Conservation (phyloP, 2,797 vertebrate genomes). For the Anableps anableps region DNA sequence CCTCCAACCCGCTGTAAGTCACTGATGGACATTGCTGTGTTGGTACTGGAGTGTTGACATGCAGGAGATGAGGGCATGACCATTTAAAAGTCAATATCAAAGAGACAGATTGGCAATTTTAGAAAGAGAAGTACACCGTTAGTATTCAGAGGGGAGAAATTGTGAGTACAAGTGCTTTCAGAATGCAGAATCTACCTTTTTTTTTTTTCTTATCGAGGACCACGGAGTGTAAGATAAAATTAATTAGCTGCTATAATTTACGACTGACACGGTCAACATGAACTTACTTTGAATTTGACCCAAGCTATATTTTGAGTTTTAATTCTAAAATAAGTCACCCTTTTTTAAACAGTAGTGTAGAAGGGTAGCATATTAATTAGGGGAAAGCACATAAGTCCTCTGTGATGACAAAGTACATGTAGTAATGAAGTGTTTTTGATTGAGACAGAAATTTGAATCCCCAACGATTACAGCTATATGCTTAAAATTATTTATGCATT, state of each 20-base stretch:
- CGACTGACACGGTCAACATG: constrained; percentile 37
- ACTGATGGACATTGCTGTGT: constrained; percentile 47
- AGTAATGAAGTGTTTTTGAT: constrained; percentile 4
- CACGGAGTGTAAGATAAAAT: constrained; percentile 24
- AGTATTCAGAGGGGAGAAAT: constrained; percentile 38
- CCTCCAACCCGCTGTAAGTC: constrained; percentile 16
- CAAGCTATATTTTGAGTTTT: constrained; percentile 27
- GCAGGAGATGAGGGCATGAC: constrained; percentile 28
- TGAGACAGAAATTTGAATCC: background rate
- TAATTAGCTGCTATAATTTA: constrained; percentile 42
- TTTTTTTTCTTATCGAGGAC: background rate
- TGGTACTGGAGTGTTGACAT: constrained; percentile 39
- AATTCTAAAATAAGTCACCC: constrained; percentile 29
- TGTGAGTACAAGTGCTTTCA: constrained; percentile 24
- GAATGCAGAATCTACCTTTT: background rate
- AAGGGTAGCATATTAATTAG: constrained; percentile 36
- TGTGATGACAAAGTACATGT: constrained; percentile 8
- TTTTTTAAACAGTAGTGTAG: constrained; percentile 3
- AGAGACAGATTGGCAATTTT: constrained; percentile 57
- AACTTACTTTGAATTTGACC: constrained; percentile 28
- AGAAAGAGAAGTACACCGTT: constrained; percentile 31
- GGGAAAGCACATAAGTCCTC: background rate
- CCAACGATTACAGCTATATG: background rate
- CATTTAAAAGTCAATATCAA: constrained; percentile 65
- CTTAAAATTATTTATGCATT: background rate